Conservation (phyloP, 2,888 invertebrate genomes). For the Parnassius smintheus region DNA sequence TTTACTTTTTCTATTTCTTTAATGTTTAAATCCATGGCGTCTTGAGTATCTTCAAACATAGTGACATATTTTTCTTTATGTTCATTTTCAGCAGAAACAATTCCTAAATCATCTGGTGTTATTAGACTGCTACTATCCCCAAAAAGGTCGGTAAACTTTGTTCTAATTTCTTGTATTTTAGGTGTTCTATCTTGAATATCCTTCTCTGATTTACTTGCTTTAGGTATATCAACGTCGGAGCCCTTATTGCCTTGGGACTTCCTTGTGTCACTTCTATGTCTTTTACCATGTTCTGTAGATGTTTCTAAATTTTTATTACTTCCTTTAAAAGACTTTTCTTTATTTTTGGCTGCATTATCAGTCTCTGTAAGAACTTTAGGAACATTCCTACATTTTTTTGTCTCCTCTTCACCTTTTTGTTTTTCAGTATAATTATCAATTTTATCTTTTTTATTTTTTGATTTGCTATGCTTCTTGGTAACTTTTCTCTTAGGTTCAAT, state of each 20-base stretch:
- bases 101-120: constrained; percentile 67
- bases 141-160: constrained; percentile 63
- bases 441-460: constrained; percentile 21
- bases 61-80: constrained; percentile 42
- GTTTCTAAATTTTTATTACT: constrained; percentile 22
- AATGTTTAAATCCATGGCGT: constrained; percentile 49
- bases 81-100: constrained; percentile 35
- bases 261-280: constrained; percentile 41
- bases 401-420: neutral
- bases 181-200: constrained; percentile 33
- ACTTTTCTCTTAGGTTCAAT: constrained; percentile 30
- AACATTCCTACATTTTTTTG: constrained; percentile 1
- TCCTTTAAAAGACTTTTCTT: constrained; percentile 13
- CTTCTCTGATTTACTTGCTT: constrained; percentile 34
- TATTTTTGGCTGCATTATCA: neutral
- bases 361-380: neutral
- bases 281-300: constrained; percentile 34
- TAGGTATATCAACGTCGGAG: constrained; percentile 34
- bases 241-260: constrained; percentile 35
- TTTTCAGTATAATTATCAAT: constrained; percentile 11
- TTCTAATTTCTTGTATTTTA: constrained; percentile 32
- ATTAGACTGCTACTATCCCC: constrained; percentile 71
- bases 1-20: constrained; percentile 30
- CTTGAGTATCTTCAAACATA: constrained; percentile 61
- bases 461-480: constrained; percentile 19